Evolutionary conservation across 2,888 invertebrate genomes (phyloP), one percentile per base, ranked within the genome.

Genomic region (Chouioia cunea): DNA sequence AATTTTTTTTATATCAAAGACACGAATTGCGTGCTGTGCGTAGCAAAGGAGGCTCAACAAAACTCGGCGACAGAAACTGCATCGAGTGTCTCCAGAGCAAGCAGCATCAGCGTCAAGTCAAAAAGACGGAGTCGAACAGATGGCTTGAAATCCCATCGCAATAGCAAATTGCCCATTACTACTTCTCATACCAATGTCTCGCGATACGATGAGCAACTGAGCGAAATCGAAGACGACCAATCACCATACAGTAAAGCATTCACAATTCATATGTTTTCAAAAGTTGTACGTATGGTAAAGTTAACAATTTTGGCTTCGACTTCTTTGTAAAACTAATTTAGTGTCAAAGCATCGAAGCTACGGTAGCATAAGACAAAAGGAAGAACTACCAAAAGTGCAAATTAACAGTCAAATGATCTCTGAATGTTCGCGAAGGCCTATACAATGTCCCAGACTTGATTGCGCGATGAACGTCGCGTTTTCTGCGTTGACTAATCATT

Each of bases 391-490:
- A 12, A 63, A 23, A 12, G 8, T 44, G 14, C 65, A 65, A 23
- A 63, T 79, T 1, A 79, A 77, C 48, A 76, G 74, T n/a, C 78
- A 80, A 66, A 75, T 77, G 57, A 77, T 77, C 4, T 57, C 76
- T 23, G 84, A 84, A 64, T 82, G 81, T 52, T 84, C 84, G 18
- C 78, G 84, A 23, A 77, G 88, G 73, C 87, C 87, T 1, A 83
- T 87, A 50, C 82, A 85, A 53, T 90, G 90, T 75, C 90, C 89
- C 0, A 85, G 87, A 71, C 76, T 86, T 2, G 83, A 86, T 20
- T 90, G 90, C 76, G 83, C 85, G 4, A 87, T 88, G 73, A 88
- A 87, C 67, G 86, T 90, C 4, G 88, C 89, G 0, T 84, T 88
- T 56, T 87, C 88, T 43, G 87, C 89, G 0, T 79, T 89, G 3